phyloP scores from a whole-genome alignment of 2,888 invertebrate species.

The Lasius fuliginosus region DNA sequence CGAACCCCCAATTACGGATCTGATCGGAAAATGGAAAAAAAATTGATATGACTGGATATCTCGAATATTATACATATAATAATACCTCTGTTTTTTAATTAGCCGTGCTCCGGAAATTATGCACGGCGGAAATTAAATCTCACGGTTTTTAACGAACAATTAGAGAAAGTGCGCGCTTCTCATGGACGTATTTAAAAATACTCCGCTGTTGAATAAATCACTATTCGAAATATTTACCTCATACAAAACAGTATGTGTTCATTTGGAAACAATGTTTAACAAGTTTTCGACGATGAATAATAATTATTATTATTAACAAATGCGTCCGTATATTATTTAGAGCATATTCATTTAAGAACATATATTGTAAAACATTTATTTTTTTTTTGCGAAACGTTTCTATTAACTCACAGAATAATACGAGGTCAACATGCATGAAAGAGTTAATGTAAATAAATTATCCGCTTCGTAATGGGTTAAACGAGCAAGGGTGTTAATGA shows the following conservation, averaged over 20 bases:
- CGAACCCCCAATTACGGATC: background rate
- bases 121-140: background rate
- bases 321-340: background rate
- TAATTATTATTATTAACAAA: conserved; percentile 4
- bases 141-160: background rate
- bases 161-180: background rate
- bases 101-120: background rate
- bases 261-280: conserved; percentile 4
- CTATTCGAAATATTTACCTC: background rate
- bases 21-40: background rate
- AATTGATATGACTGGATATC: background rate
- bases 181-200: background rate
- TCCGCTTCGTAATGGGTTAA: conserved; percentile 17
- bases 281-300: background rate
- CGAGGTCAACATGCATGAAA: conserved; percentile 6
- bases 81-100: conserved; percentile 17
- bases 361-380: conserved; percentile 2
- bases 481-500: conserved; percentile 26
- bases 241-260: background rate
- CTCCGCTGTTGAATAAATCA: conserved; percentile 1
- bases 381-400: background rate
- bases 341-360: background rate
- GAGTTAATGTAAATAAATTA: conserved; percentile 36
- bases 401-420: background rate
- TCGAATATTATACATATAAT: conserved; percentile 11